Evolutionary conservation across 2,113 vertebrate species (phyloP).

Genomic region (Noturus placidus): DNA sequence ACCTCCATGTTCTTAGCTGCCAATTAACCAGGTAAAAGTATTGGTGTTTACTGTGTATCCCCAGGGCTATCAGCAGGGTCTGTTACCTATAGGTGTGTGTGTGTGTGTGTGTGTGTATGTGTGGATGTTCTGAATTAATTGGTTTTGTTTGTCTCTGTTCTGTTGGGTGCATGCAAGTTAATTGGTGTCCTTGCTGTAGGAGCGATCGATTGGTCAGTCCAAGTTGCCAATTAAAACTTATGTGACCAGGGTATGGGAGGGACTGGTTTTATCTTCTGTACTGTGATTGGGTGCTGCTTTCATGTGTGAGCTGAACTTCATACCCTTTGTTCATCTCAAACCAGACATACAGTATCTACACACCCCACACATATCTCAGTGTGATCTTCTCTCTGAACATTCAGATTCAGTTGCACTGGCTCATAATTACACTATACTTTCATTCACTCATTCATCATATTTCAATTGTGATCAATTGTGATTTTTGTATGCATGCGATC

Average conservation of each 20-base stretch:
- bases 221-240: slow-evolving; percentile 38
- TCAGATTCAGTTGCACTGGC: background rate
- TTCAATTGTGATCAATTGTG: background rate
- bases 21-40: slow-evolving; percentile 37
- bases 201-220: slow-evolving; percentile 46
- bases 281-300: slow-evolving; percentile 37
- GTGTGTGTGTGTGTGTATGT: too few species aligned
- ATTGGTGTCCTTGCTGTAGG: slow-evolving; percentile 43
- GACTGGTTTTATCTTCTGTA: slow-evolving; percentile 7
- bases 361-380: background rate
- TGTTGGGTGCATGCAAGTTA: slow-evolving; percentile 40
- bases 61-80: background rate
- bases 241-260: slow-evolving; percentile 20
- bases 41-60: slow-evolving; percentile 12
- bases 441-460: background rate
- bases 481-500: background rate
- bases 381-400: background rate
- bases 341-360: background rate
- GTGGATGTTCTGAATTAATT: slow-evolving; percentile 44
- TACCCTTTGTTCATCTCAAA: slow-evolving; percentile 31
- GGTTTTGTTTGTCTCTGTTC: slow-evolving; percentile 42
- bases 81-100: slow-evolving; percentile 28
- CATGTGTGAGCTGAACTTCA: slow-evolving; percentile 39
- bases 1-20: slow-evolving; percentile 22
- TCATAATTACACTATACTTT: background rate